Base-by-base conservation (phyloP, 2,113 vertebrate genomes). In the Trichomycterus rosablanca region DNA sequence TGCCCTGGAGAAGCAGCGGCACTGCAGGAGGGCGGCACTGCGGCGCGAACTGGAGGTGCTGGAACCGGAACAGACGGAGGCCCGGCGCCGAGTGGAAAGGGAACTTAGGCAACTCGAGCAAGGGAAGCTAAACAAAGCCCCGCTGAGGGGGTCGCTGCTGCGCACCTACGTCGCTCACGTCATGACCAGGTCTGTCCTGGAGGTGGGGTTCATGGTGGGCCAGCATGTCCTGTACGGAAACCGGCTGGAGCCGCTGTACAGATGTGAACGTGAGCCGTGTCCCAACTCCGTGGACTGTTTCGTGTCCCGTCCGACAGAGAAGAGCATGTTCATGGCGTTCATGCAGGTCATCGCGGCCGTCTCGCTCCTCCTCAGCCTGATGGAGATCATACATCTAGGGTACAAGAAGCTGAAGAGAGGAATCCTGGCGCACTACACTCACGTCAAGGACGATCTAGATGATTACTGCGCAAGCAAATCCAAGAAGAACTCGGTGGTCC, bases 401-500 rank as follows among this genome's bases (percentile, higher is more conserved):
- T 12, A 7, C 4, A 37, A 2, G 12, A 37, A 37, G 34, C 54
- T 91, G 5, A 90, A 86, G 81, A 83, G 83, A 75, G 86, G 88
- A 24, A 75, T 87, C 28, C 84, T 88, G 52, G 75, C 84, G 34
- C 85, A 76, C 74, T 86, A 80, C 66, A 82, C 86, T 1, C 87
- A 89, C 51, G 71, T 69, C 43, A 91, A 88, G 67, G 85, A 89
- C 0, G 83, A 91, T 15, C 62, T 79, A 8, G 86, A 86, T 0
- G 78, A 89, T 37, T 86, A 84, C 22, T 86, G 74, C 1, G 16
- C 59, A 15, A 89, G 71, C 68, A 88, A 85, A 64, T 77, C 83
- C 0, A 89, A 92, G 73, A 89, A 88, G 75, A 86, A 84, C 62
- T 87, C 87, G 0, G 60, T 81, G 39, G 76, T 83, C 66, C 85